Percentiles rank a stretch among this genome's conserved stretches.
phyloP scores from a whole-genome alignment of 2,888 invertebrate genomes.

The Lithophane socia region DNA sequence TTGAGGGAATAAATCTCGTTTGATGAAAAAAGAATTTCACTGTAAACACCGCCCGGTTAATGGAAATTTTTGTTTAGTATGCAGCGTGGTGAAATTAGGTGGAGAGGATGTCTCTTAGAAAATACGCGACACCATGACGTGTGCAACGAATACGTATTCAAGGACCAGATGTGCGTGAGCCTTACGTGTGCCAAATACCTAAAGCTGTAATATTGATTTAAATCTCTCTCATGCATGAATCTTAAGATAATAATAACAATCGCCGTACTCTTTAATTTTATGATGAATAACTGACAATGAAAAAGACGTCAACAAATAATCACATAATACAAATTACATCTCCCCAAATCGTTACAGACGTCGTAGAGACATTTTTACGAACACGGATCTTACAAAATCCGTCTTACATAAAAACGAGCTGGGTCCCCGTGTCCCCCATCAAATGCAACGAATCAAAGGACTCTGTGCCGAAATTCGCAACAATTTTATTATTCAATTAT shows the following conservation, averaged over 20 bases:
- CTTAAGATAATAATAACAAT: background rate
- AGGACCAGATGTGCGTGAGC: conserved; percentile 25
- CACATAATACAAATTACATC: conserved; percentile 61
- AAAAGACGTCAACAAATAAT: conserved; percentile 51
- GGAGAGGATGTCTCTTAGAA: conserved; percentile 62
- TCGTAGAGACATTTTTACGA: conserved; percentile 57
- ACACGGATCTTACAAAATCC: conserved; percentile 57
- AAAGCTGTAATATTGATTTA: conserved; percentile 16
- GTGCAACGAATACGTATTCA: conserved; percentile 54
- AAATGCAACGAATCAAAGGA: conserved; percentile 78
- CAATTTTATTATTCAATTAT: conserved; percentile 87
- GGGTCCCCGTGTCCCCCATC: conserved; percentile 62
- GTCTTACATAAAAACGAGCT: conserved; percentile 63
- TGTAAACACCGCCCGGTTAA: conserved; percentile 85
- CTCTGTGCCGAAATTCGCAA: conserved; percentile 76
- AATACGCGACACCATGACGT: conserved; percentile 53
- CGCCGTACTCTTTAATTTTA: conserved; percentile 22
- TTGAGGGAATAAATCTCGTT: conserved; percentile 87
- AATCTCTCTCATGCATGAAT: conserved; percentile 30
- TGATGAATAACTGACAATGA: conserved; percentile 24
- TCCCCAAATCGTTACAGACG: conserved; percentile 55
- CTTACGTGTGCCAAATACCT: conserved; percentile 48
- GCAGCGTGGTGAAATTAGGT: conserved; percentile 78
- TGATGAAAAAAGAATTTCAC: conserved; percentile 87
- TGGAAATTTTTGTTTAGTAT: conserved; percentile 86